Base-by-base conservation (phyloP, 2,797 vertebrate species). In the Neosalanx taihuensis region DNA sequence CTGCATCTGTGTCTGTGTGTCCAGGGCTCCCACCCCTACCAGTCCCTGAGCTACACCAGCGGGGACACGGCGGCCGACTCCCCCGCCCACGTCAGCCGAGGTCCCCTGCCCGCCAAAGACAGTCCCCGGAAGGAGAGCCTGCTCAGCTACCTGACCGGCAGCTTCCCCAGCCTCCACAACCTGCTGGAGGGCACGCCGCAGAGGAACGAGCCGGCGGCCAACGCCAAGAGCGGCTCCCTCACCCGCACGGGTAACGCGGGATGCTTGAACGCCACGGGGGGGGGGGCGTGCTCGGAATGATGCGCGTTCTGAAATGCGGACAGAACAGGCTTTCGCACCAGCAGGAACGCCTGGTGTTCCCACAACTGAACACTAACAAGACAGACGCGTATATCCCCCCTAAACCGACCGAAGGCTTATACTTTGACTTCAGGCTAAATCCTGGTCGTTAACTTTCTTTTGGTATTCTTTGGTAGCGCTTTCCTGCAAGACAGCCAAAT, bases 31-130 rank as follows among this genome's bases (percentile, higher is more conserved):
- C 98, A 99, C 85, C 98, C 98, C 0, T 99, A 99, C 88, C 98
- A 99, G 69, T 99, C 97, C 6, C 85, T 99, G 83, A 99, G 97
- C 89, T 99, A 99, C 82, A 98, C 96, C 57, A 99, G 98, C 53
- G 97, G 97, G 35, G 98, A 99, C 85, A 99, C 97, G 3, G 97
- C 95, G 17, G 97, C 96, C 0, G 98, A 99, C 87, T 99, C 98
- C 1, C 98, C 98, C 0, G 96, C 96, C 70, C 97, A 99, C 0
- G 92, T 94, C 56, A 92, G 94, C 81, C 94, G 95, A 1, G 84
- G 81, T 0, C 95, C 93, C 61, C 73, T 91, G 80, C 91, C 94
- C 0, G 91, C 92, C 68, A 97, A 93, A 87, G 96, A 98, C 84
- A 98, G 97, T 67, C 98, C 98, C 31, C 90, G 97, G 69, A 99